Conservation (phyloP, 2,888 invertebrate genomes). For the Pyrocoelia pectoralis region DNA sequence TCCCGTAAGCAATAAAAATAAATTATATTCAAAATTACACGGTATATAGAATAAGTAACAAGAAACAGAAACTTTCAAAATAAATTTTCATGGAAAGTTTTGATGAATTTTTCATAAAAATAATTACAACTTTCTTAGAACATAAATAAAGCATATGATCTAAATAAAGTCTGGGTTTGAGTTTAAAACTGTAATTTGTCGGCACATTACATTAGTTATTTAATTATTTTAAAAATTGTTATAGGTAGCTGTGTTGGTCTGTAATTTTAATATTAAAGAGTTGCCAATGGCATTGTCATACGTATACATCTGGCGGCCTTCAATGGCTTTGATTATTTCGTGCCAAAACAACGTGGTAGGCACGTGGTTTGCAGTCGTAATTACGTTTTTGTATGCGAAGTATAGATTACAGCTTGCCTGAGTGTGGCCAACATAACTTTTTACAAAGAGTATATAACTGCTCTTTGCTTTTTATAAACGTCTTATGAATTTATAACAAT, state of each 20-base stretch:
- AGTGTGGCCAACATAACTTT: constrained; percentile 18
- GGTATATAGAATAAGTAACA: neutral
- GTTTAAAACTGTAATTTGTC: constrained; percentile 9
- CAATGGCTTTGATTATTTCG: constrained; percentile 22
- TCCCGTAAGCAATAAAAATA: too few relatives aligned
- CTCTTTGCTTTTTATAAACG: too few relatives aligned
- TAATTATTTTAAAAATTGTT: constrained; percentile 11
- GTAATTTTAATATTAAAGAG: constrained; percentile 21
- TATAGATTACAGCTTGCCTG: constrained; percentile 20
- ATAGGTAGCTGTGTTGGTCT: constrained; percentile 2
- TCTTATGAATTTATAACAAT: constrained; percentile 18
- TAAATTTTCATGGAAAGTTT: constrained; percentile 1
- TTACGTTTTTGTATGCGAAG: constrained; percentile 17
- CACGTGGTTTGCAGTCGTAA: constrained; percentile 24
- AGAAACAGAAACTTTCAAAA: constrained; percentile 1
- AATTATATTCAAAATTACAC: neutral
- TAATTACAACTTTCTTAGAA: constrained; percentile 7
- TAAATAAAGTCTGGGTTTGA: neutral
- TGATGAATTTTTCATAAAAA: neutral
- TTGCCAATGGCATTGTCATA: constrained; percentile 27
- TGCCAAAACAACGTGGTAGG: constrained; percentile 24
- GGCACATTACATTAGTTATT: constrained; percentile 9
- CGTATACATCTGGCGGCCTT: constrained; percentile 27
- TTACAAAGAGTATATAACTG: too few relatives aligned
- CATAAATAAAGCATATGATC: neutral